Percentiles rank a stretch among this genome's conserved stretches.
Evolutionary conservation across 2,888 invertebrate genomes (phyloP).

Genomic region (Griposia aprilina): DNA sequence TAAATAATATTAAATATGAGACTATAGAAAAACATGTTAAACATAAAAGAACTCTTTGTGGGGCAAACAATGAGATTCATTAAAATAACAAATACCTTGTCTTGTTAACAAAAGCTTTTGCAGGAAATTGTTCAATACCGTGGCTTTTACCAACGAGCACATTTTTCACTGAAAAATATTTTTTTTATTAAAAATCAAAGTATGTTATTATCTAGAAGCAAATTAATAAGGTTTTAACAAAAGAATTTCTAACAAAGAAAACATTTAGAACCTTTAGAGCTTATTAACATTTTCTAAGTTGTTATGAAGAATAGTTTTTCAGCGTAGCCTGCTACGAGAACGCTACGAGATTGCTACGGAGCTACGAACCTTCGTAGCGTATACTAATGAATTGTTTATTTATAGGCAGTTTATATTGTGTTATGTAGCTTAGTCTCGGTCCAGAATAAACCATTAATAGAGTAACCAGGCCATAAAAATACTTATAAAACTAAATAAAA

Average conservation of each 20-base stretch:
- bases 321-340: constrained; percentile 52
- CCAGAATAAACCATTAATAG: background rate
- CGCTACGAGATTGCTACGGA: constrained; percentile 42
- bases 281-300: constrained; percentile 56
- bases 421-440: background rate
- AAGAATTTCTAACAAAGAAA: constrained; percentile 52
- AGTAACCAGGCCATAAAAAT: too few relatives aligned
- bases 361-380: constrained; percentile 45
- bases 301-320: constrained; percentile 42
- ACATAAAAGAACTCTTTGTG: constrained; percentile 47
- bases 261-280: constrained; percentile 48
- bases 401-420: constrained; percentile 3
- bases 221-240: constrained; percentile 50
- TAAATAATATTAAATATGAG: constrained; percentile 18
- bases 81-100: constrained; percentile 60
- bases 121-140: constrained; percentile 33
- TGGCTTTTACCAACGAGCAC: constrained; percentile 18
- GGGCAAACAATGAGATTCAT: constrained; percentile 60
- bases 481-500: too few relatives aligned
- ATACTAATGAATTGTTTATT: constrained; percentile 22
- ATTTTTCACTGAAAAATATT: constrained; percentile 18
- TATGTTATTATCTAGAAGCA: constrained; percentile 38
- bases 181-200: constrained; percentile 36
- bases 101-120: constrained; percentile 58
- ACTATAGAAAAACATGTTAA: constrained; percentile 30